Percentiles rank a stretch among this genome's conserved stretches.
These are phyloP conservation scores for Pycnomerus fuliginosus DNA, from an alignment of 2,888 invertebrate genomes.

Conservation along the genomic window DNA sequence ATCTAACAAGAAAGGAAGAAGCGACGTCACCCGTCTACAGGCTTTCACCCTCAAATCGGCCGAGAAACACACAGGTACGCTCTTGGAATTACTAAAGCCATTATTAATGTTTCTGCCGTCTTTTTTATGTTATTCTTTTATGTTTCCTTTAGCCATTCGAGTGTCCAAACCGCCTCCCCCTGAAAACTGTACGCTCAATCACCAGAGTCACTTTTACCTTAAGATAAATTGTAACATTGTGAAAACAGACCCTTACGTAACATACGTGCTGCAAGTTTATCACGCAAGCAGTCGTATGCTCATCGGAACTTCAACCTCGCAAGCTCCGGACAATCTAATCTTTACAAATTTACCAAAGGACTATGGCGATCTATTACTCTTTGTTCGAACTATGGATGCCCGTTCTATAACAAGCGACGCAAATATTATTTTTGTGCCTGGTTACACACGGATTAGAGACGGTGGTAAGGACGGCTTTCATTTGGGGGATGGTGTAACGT, in stretches of 20 bases:
- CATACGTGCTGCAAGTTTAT: constrained; percentile 57
- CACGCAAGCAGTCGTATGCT: constrained; percentile 56
- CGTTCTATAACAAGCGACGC: constrained; percentile 56
- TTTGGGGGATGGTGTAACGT: too few species aligned
- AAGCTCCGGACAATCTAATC: constrained; percentile 53
- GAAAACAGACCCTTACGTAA: constrained; percentile 41
- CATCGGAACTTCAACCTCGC: constrained; percentile 56
- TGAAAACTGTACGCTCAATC: constrained; percentile 56
- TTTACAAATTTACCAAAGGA: constrained; percentile 53
- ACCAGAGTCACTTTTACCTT: constrained; percentile 53
- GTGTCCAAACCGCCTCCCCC: constrained; percentile 51
- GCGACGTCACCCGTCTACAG: constrained; percentile 64
- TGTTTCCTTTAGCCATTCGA: constrained; percentile 5
- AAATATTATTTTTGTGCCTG: constrained; percentile 53
- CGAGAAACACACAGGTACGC: constrained; percentile 68
- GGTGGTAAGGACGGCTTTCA: constrained; percentile 41
- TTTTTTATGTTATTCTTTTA: too few species aligned
- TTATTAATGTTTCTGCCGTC: too few species aligned
- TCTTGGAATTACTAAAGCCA: not conserved
- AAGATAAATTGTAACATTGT: constrained; percentile 55
- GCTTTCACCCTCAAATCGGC: constrained; percentile 73
- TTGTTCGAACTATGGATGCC: constrained; percentile 55
- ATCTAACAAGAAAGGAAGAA: constrained; percentile 71
- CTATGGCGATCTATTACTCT: constrained; percentile 51
- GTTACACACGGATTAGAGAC: constrained; percentile 29